Conservation (phyloP, 1,140 invertebrate genomes). For the Apis florea region DNA sequence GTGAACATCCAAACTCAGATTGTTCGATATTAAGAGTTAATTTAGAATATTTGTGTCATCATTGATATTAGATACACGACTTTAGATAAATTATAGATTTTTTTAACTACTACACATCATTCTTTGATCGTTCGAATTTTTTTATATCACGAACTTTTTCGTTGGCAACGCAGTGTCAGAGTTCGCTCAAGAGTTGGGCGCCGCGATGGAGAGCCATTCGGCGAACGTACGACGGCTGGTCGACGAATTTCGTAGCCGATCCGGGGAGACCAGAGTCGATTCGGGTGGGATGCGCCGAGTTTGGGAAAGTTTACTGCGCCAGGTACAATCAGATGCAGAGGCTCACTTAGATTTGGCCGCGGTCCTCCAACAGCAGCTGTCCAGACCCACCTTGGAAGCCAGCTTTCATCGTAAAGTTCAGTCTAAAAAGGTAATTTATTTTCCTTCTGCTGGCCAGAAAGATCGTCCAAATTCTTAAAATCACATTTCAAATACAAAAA, state of each 20-base stretch:
- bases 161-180: constrained; percentile 89
- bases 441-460: not conserved
- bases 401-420: constrained; percentile 96
- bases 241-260: constrained; percentile 92
- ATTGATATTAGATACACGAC: too few species aligned
- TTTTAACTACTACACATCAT: too few species aligned
- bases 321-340: constrained; percentile 95
- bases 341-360: constrained; percentile 93
- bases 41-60: too few species aligned
- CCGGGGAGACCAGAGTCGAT: constrained; percentile 93
- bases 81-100: too few species aligned
- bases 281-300: constrained; percentile 92
- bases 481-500: too few species aligned
- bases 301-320: constrained; percentile 95
- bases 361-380: constrained; percentile 90
- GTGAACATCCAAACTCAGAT: too few species aligned
- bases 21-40: too few species aligned
- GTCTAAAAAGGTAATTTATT: constrained; percentile 86
- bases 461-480: not conserved
- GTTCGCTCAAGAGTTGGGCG: constrained; percentile 95
- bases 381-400: constrained; percentile 92
- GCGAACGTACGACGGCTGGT: constrained; percentile 94
- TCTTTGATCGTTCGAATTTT: too few species aligned
- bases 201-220: constrained; percentile 95
- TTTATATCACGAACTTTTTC: not conserved